Base-by-base conservation (phyloP, 2,113 vertebrate genomes). In the Cichladusa arquata region DNA sequence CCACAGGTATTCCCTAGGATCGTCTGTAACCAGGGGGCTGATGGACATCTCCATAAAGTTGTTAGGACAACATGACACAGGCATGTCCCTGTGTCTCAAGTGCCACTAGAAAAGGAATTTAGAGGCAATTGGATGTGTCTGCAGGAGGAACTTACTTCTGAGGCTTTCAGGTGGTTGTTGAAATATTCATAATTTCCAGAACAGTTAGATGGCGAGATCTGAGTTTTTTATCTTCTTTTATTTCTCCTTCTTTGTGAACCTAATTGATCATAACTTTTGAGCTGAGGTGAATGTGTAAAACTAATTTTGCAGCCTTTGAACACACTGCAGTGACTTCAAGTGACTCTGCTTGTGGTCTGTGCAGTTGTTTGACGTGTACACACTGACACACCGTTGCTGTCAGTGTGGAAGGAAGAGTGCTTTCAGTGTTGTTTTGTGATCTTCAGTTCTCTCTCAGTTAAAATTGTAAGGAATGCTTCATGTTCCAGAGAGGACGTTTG, bases 21-120 rank as follows among this genome's bases (percentile, higher is more conserved):
- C 0, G 0, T 45, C 23, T 0, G 0, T 13, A 53, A 10, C 60
- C 1, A 5, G 23, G 47, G 19, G 11, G 19, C 76, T 65, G 16
- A 40, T 57, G 81, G 38, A 42, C 48, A 26, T 29, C 48, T 86
- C 24, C 26, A 2, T 57, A 9, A 40, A 54, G 42, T 13, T 51
- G 6, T 14, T 34, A 23, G 62, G 42, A 16, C n/a, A 74, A 1
- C 4, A 1, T 33, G 26, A 34, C 1, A 6, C n/a, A 36, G 53
- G 28, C 31, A 34, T 26, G 17, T 73, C 31, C n/a, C n/a, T 79
- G 4, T 71, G 42, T 42, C 53, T 51, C 17, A 9, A 25, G 8
- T 48, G 31, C 36, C 36, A 40, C 16, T 51, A 19, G 19, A 6
- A 76, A 33, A 58, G 31, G 40, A 71, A 33, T 6, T 14, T 12